Evolutionary conservation across 2,888 invertebrate species (phyloP).

Genomic region (Clistopyga incitator): DNA sequence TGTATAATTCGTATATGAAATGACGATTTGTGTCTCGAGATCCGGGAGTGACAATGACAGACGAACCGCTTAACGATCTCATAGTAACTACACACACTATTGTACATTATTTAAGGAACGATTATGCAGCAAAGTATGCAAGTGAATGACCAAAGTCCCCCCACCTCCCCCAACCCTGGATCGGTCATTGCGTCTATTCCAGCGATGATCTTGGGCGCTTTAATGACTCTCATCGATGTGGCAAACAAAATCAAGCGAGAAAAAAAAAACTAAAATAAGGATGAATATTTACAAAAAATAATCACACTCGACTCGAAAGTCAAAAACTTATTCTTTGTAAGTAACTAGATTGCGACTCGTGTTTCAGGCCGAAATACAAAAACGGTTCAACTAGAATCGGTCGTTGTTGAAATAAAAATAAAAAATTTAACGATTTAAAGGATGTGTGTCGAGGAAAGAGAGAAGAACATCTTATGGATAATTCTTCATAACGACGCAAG

Average conservation of each 20-base stretch:
- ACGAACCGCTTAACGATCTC: constrained; percentile 57
- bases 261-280: constrained; percentile 1
- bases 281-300: constrained; percentile 17
- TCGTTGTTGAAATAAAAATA: constrained; percentile 33
- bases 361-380: constrained; percentile 33
- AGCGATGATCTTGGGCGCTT: not conserved
- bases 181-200: constrained; percentile 31
- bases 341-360: constrained; percentile 37
- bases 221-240: constrained; percentile 26
- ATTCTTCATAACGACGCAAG: constrained; percentile 41
- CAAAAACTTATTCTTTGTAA: constrained; percentile 54
- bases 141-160: constrained; percentile 6
- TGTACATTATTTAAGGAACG: constrained; percentile 47
- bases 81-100: constrained; percentile 55
- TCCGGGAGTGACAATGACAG: constrained; percentile 22
- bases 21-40: constrained; percentile 34
- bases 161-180: not conserved
- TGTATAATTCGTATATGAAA: constrained; percentile 36
- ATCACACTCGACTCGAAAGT: constrained; percentile 36
- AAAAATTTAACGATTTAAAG: constrained; percentile 1
- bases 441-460: constrained; percentile 10
- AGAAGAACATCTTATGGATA: constrained; percentile 16
- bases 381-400: constrained; percentile 37
- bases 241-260: constrained; percentile 5
- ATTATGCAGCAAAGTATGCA: constrained; percentile 20